Evolutionary conservation across 2,888 invertebrate genomes (phyloP).

Genomic region (Panzeria rudis): DNA sequence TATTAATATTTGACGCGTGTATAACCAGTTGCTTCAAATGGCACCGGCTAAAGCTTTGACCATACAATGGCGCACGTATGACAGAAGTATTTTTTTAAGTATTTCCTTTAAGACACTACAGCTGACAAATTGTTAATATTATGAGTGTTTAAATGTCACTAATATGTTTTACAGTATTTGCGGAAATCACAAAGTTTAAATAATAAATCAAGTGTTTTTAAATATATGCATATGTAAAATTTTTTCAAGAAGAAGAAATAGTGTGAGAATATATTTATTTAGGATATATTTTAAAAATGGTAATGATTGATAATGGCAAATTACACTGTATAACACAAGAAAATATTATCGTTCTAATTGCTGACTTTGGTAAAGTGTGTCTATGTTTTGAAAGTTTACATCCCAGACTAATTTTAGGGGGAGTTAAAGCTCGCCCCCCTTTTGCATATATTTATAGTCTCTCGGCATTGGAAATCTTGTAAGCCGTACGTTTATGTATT

Average conservation of each 20-base stretch:
- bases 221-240: neutral
- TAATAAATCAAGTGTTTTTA: constrained; percentile 6
- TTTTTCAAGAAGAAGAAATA: neutral
- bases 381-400: too few relatives aligned
- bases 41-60: constrained; percentile 41
- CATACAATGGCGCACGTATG: constrained; percentile 36
- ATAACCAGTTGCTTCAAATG: constrained; percentile 30
- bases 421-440: too few relatives aligned
- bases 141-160: constrained; percentile 5
- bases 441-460: too few relatives aligned
- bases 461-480: too few relatives aligned
- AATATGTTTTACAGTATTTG: neutral
- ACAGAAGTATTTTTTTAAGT: constrained; percentile 10
- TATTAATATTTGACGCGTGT: constrained; percentile 65
- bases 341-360: too few relatives aligned
- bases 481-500: too few relatives aligned
- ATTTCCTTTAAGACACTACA: constrained; percentile 25
- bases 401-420: too few relatives aligned
- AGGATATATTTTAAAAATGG: neutral
- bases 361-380: too few relatives aligned
- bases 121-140: neutral
- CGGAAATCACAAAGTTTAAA: constrained; percentile 31
- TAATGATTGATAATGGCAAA: neutral
- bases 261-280: constrained; percentile 25
- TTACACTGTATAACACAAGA: too few relatives aligned